Conservation (phyloP, 2,888 invertebrate genomes). For the Apocheima hispidaria region DNA sequence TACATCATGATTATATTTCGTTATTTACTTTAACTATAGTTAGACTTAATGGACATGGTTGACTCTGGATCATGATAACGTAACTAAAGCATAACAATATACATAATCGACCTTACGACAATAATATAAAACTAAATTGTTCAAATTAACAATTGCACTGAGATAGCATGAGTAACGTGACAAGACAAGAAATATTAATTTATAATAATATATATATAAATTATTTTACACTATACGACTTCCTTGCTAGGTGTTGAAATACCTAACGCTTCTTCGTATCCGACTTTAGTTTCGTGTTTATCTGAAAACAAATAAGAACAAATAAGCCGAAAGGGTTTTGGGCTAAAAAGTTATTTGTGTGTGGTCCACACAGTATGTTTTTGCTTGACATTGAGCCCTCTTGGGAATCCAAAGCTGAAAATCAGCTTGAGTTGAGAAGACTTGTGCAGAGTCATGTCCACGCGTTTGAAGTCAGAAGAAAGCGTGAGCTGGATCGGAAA, state of each 20-base stretch:
- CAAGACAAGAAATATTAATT: slow-evolving; percentile 54
- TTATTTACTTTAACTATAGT: slow-evolving; percentile 48
- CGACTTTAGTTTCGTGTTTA: slow-evolving; percentile 87
- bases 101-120: slow-evolving; percentile 57
- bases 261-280: slow-evolving; percentile 96
- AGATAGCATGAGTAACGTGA: slow-evolving; percentile 65
- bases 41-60: slow-evolving; percentile 77
- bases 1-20: slow-evolving; percentile 72
- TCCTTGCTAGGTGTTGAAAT: slow-evolving; percentile 97
- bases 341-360: no score
- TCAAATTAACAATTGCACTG: slow-evolving; percentile 82
- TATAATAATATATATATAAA: slow-evolving; percentile 41
- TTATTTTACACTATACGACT: slow-evolving; percentile 83
- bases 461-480: no score
- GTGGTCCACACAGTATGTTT: no score
- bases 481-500: no score
- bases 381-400: no score
- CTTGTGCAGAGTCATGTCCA: no score
- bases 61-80: slow-evolving; percentile 65
- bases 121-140: slow-evolving; percentile 68
- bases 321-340: no score
- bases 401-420: no score
- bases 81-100: slow-evolving; percentile 56
- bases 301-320: slow-evolving; percentile 63
- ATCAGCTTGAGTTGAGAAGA: no score